Percentiles rank a stretch among this genome's conserved stretches.
phyloP scores from a whole-genome alignment of 2,113 vertebrate species.

The Galbula dea region DNA sequence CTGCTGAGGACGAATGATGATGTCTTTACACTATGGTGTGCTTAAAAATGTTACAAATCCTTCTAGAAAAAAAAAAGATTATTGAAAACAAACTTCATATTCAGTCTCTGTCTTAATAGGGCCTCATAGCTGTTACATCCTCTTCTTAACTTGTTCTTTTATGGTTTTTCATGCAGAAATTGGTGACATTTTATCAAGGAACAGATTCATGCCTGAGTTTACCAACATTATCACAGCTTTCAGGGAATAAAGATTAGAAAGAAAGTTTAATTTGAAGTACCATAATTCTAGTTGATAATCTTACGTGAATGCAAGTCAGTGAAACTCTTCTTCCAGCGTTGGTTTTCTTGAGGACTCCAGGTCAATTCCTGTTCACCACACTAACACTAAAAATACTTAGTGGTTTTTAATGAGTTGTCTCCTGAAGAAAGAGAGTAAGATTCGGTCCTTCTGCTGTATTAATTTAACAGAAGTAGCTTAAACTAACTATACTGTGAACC shows the following conservation, averaged over 20 bases:
- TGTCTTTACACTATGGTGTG: not conserved
- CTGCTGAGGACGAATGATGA: not conserved
- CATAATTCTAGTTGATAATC: not conserved
- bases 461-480: not conserved
- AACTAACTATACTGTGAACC: not conserved
- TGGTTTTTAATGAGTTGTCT: not conserved
- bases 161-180: not conserved
- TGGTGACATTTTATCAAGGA: not conserved
- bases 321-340: not conserved
- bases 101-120: not conserved
- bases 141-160: not conserved
- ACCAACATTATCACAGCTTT: not conserved
- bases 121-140: not conserved
- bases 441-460: not conserved
- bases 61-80: not conserved
- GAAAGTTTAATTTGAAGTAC: not conserved
- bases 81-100: not conserved
- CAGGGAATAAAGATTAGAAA: not conserved
- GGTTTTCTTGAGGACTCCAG: not conserved
- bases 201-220: not conserved
- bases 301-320: not conserved
- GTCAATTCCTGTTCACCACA: not conserved
- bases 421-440: not conserved
- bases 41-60: not conserved
- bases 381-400: not conserved